phyloP scores from a whole-genome alignment of 2,888 invertebrate species.

The Troilus luridus region DNA sequence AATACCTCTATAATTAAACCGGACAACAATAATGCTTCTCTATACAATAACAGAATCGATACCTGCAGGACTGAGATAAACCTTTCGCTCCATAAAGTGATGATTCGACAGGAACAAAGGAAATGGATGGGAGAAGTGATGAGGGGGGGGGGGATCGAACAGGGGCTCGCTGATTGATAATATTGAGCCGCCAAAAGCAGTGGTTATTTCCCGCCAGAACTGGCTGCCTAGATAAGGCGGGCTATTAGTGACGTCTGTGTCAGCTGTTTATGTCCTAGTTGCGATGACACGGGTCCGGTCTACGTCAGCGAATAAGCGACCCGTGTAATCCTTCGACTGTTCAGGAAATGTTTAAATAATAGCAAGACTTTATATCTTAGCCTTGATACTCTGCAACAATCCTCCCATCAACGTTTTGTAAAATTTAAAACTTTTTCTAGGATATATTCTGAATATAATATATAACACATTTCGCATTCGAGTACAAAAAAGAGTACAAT shows the following conservation, averaged over 20 bases:
- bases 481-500: no score
- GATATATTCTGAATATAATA: no score
- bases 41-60: background rate
- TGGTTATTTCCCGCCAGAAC: conserved; percentile 20
- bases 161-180: conserved; percentile 8
- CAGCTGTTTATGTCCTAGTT: background rate
- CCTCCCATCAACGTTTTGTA: no score
- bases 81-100: background rate
- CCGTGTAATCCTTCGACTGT: background rate
- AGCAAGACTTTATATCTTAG: no score
- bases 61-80: background rate
- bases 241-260: conserved; percentile 18
- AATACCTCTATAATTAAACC: background rate
- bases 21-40: background rate
- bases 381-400: no score
- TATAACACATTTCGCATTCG: no score
- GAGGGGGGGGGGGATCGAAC: background rate
- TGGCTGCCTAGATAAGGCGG: conserved; percentile 12
- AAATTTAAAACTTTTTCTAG: no score
- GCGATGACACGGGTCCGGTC: background rate
- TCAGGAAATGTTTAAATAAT: no score
- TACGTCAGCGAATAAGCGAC: background rate
- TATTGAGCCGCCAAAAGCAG: conserved; percentile 13
- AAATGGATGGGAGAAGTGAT: background rate
- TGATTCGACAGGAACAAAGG: conserved; percentile 27